Conservation (phyloP, 2,888 invertebrate species). For the Ophraella communa region DNA sequence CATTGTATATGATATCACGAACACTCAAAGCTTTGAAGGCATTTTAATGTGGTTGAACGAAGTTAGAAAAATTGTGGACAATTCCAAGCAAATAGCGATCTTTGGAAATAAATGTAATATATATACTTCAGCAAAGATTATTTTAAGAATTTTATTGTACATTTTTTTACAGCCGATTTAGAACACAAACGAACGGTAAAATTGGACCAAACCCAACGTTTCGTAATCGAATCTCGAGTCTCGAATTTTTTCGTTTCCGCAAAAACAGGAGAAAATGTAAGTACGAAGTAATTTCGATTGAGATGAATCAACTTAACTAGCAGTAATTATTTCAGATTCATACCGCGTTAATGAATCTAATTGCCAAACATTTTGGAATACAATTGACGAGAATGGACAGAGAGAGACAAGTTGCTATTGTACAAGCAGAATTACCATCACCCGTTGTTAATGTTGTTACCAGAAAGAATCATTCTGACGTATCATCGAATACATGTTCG, state of each 20-base stretch:
- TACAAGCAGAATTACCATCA: conserved; percentile 68
- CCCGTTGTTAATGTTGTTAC: conserved; percentile 11
- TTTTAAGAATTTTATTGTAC: no score
- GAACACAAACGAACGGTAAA: conserved; percentile 76
- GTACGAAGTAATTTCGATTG: conserved; percentile 15
- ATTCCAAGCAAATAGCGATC: conserved; percentile 55
- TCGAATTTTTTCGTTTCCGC: conserved; percentile 72
- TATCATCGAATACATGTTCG: conserved; percentile 40
- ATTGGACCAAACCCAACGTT: conserved; percentile 69
- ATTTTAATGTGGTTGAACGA: conserved; percentile 74
- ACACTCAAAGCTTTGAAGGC: conserved; percentile 78
- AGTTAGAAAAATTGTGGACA: conserved; percentile 59
- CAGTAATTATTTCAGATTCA: conserved; percentile 64
- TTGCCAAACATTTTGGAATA: conserved; percentile 72
- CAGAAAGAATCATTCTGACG: conserved; percentile 5
- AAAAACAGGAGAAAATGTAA: conserved; percentile 76
- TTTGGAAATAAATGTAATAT: conserved; percentile 72
- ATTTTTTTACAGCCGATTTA: conserved; percentile 63
- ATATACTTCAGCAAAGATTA: neutral
- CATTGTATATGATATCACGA: conserved; percentile 85
- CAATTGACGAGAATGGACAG: conserved; percentile 69
- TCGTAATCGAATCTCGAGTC: conserved; percentile 69
- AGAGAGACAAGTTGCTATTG: conserved; percentile 71
- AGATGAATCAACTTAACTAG: no score
- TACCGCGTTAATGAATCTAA: conserved; percentile 71